Conservation (phyloP, 2,888 invertebrate genomes). For the Hypomecis punctinalis region DNA sequence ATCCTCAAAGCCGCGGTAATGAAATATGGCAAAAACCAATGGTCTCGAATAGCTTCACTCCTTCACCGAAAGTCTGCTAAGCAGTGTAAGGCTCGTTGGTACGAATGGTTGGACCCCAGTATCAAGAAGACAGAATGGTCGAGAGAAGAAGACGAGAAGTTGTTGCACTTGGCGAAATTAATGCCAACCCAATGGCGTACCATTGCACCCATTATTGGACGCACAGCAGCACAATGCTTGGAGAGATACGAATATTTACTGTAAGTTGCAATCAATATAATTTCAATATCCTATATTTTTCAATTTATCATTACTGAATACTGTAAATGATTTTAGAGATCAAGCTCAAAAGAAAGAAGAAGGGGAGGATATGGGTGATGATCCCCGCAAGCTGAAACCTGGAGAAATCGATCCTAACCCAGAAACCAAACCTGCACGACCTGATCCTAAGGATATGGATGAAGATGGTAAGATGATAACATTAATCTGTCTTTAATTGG, state of each 20-base stretch:
- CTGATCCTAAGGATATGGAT: constrained; percentile 99
- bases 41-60: constrained; percentile 99
- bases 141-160: constrained; percentile 98
- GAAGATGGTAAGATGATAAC: constrained; percentile 92
- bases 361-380: constrained; percentile 95
- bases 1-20: constrained; percentile 99
- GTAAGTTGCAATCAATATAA: constrained; percentile 82
- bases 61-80: constrained; percentile 99
- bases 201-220: constrained; percentile 99
- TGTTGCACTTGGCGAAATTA: constrained; percentile 98
- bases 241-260: constrained; percentile 98
- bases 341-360: constrained; percentile 99
- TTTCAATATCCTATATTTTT: neutral
- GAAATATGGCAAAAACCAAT: constrained; percentile 99
- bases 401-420: constrained; percentile 99
- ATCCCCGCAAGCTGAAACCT: constrained; percentile 98
- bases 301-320: neutral
- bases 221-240: constrained; percentile 99
- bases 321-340: constrained; percentile 86
- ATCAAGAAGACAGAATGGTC: constrained; percentile 99
- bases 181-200: constrained; percentile 99
- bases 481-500: neutral
- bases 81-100: constrained; percentile 99
- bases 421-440: constrained; percentile 99
- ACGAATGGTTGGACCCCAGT: constrained; percentile 99